Evolutionary conservation across 2,888 invertebrate genomes (phyloP).

Genomic region (Cephus runcator): DNA sequence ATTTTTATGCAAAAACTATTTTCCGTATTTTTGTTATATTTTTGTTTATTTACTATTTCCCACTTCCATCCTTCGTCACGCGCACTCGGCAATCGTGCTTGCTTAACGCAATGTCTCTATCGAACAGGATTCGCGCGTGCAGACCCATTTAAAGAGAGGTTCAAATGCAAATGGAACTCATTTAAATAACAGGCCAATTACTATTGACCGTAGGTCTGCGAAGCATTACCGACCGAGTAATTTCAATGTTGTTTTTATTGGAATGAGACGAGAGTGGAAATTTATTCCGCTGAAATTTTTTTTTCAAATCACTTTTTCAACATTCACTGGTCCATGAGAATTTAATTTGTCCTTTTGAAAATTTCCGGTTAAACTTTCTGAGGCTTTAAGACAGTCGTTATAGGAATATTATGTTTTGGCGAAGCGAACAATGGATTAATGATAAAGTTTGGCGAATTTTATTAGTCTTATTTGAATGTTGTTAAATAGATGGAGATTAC

Average conservation of each 20-base stretch:
- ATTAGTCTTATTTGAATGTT: not conserved
- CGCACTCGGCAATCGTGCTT: not conserved
- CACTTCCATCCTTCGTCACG: not conserved
- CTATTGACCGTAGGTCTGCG: conserved; percentile 9
- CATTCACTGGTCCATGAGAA: not conserved
- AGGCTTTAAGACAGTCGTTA: not conserved
- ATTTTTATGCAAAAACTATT: not conserved
- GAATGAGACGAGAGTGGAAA: not conserved
- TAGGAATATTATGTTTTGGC: not conserved
- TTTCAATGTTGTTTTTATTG: conserved; percentile 4
- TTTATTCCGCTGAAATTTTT: not conserved
- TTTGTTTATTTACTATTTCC: not conserved
- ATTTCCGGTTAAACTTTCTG: not conserved
- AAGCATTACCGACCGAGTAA: not conserved
- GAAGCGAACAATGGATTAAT: not conserved
- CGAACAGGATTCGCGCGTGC: conserved; percentile 1
- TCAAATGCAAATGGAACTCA: conserved; percentile 16
- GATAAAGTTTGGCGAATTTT: not conserved
- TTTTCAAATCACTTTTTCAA: not conserved
- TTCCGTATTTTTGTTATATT: not conserved
- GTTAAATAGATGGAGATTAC: not conserved
- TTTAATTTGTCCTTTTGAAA: not conserved
- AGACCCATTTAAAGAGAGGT: not conserved
- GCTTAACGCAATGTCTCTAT: not conserved
- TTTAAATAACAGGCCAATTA: conserved; percentile 18